These are phyloP conservation scores for Ametastegia equiseti DNA, from an alignment of 2,888 invertebrate species.

Conservation along the genomic window DNA sequence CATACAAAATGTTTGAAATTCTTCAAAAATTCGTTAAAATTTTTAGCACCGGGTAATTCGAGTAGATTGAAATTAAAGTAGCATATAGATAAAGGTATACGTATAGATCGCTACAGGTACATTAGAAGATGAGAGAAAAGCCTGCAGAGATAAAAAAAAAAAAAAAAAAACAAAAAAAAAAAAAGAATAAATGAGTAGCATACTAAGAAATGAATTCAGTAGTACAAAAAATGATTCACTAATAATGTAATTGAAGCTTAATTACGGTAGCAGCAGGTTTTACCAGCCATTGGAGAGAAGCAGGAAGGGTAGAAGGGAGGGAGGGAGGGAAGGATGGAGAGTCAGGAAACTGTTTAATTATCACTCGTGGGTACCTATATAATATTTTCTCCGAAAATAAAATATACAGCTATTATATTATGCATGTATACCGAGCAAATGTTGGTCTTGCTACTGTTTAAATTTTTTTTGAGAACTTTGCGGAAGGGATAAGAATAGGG, in stretches of 20 bases:
- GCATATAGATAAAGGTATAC: too few species aligned
- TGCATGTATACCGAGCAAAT: not conserved
- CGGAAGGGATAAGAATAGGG: not conserved
- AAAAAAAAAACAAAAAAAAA: not conserved
- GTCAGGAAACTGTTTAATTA: conserved; percentile 36
- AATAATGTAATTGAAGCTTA: conserved; percentile 2
- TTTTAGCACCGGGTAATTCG: too few species aligned
- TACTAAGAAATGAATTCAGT: not conserved
- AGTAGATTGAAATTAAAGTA: too few species aligned
- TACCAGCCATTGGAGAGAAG: conserved; percentile 5
- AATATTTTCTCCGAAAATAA: conserved; percentile 4
- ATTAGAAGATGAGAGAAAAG: not conserved
- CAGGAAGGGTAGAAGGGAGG: too few species aligned
- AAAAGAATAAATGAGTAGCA: not conserved
- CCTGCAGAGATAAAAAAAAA: not conserved
- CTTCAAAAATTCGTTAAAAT: too few species aligned
- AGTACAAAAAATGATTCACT: conserved; percentile 22
- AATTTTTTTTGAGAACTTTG: not conserved
- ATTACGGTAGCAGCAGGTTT: conserved; percentile 19
- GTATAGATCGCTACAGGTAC: not conserved
- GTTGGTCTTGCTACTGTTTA: not conserved
- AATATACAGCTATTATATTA: not conserved
- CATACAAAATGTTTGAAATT: too few species aligned
- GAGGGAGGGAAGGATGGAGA: not conserved
- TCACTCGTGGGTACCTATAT: conserved; percentile 19